Evolutionary conservation across 1,140 invertebrate genomes (phyloP).

Genomic region (Pachypeltis micranthus): DNA sequence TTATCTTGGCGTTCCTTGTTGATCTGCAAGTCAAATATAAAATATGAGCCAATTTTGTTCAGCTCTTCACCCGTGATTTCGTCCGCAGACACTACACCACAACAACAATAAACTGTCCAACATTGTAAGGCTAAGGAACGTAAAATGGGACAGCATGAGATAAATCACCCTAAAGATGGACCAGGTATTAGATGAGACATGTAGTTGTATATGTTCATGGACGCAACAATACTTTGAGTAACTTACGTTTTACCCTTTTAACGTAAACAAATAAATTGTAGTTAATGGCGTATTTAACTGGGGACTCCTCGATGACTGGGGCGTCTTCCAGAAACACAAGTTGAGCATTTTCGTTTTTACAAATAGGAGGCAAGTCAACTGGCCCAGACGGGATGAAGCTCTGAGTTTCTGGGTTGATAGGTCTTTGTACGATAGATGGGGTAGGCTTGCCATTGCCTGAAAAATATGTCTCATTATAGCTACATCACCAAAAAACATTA

Average conservation of each 20-base stretch:
- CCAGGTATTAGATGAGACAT: too few relatives aligned
- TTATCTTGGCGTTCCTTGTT: too few relatives aligned
- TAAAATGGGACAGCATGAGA: too few relatives aligned
- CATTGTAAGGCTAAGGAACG: too few relatives aligned
- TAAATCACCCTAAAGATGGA: too few relatives aligned
- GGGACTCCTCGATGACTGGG: constrained; percentile 31
- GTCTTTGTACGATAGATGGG: constrained; percentile 16
- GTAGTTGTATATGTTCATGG: neutral
- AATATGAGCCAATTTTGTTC: too few relatives aligned
- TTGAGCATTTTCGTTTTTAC: constrained; percentile 8
- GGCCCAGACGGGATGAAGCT: constrained; percentile 26
- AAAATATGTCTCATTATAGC: too few relatives aligned
- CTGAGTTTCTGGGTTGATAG: constrained; percentile 26
- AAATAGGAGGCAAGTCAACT: constrained; percentile 24
- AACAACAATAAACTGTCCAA: too few relatives aligned
- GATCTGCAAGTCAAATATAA: too few relatives aligned
- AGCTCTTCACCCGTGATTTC: too few relatives aligned
- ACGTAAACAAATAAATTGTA: constrained; percentile 65
- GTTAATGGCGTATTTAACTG: constrained; percentile 65
- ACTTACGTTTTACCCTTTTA: constrained; percentile 50
- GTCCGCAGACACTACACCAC: too few relatives aligned
- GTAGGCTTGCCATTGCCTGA: neutral
- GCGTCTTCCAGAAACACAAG: constrained; percentile 14
- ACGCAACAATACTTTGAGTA: neutral
- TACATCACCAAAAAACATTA: too few relatives aligned